phyloP scores from a whole-genome alignment of 2,797 vertebrate species.

The Lepilemur septentrionalis region DNA sequence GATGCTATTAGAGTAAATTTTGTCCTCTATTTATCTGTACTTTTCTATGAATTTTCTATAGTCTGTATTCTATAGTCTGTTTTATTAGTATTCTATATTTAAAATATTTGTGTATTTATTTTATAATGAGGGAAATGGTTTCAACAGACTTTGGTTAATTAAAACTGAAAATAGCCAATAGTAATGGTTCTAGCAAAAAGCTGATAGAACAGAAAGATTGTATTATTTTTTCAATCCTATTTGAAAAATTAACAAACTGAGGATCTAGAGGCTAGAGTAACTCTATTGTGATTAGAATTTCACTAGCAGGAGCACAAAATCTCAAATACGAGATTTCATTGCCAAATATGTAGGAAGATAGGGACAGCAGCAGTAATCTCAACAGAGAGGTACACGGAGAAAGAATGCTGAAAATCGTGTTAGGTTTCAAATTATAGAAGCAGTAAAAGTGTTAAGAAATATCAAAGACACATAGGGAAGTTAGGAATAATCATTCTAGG shows the following conservation, averaged over 20 bases:
- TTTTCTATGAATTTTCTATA: not conserved
- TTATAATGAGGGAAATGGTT: not conserved
- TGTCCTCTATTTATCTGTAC: not conserved
- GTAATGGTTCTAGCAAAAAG: not conserved
- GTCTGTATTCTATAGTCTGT: not conserved
- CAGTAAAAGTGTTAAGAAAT: not conserved
- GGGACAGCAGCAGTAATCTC: not conserved
- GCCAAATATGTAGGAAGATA: not conserved
- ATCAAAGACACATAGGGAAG: not conserved
- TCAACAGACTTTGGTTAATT: not conserved
- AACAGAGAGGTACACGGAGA: not conserved
- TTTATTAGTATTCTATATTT: not conserved
- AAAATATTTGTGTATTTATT: not conserved
- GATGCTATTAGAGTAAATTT: not conserved
- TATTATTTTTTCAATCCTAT: not conserved
- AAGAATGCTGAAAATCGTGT: not conserved
- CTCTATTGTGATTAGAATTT: not conserved
- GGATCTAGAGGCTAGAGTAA: not conserved
- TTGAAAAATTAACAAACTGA: not conserved
- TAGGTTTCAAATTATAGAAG: constrained; percentile 23
- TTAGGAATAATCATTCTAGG: not conserved
- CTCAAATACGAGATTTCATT: not conserved
- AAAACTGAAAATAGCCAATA: not conserved
- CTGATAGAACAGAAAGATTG: not conserved
- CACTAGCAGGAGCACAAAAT: not conserved